Conservation (phyloP, 2,888 invertebrate species). For the Eristalis tenax region DNA sequence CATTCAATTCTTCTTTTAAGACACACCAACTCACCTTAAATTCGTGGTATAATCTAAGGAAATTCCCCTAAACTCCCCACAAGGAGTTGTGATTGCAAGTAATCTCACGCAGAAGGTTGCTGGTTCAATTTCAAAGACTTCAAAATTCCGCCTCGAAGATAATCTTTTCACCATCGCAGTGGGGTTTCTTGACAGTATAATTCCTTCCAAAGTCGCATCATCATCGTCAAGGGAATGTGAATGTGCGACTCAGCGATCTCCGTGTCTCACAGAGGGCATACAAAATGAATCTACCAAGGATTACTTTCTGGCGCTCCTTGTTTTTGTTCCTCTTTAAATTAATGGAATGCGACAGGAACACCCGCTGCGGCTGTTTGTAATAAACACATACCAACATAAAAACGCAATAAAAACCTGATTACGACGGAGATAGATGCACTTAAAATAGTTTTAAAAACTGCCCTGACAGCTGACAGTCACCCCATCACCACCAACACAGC, state of each 20-base stretch:
- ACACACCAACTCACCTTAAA: too few species aligned
- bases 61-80: too few species aligned
- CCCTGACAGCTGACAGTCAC: conserved; percentile 56
- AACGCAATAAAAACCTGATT: conserved; percentile 23
- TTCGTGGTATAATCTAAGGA: too few species aligned
- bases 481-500: not conserved
- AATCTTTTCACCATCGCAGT: not conserved
- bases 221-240: not conserved
- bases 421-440: conserved; percentile 46
- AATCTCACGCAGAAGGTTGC: not conserved
- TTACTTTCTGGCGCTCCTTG: not conserved
- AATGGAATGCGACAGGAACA: conserved; percentile 33
- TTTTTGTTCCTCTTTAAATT: not conserved
- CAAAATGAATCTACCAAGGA: not conserved
- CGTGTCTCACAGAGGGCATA: not conserved
- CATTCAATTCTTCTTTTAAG: too few species aligned
- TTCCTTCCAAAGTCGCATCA: not conserved
- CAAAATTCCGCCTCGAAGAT: not conserved
- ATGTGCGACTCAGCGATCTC: not conserved
- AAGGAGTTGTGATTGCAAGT: not conserved
- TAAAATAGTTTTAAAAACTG: conserved; percentile 37
- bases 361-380: conserved; percentile 48
- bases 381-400: conserved; percentile 21
- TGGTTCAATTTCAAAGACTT: not conserved
- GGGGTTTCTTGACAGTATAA: not conserved